Evolutionary conservation across 2,888 invertebrate genomes (phyloP), one percentile per base, ranked within the genome.

Genomic region (Torymus texanus): DNA sequence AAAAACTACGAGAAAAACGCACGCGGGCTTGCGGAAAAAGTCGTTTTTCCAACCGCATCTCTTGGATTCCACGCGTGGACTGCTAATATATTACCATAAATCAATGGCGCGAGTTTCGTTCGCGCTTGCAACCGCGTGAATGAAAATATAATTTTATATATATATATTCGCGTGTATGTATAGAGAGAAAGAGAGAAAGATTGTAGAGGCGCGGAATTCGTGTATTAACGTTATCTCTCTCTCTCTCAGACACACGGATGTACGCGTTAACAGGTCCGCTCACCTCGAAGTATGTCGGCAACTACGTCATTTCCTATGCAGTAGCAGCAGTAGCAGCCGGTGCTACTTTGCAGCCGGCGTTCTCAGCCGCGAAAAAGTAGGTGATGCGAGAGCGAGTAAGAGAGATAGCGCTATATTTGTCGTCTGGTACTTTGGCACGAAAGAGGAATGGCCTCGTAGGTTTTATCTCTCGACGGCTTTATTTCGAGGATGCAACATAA

Each of bases 221-320:
- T 8, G 53, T 12, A 61, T 41, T 55, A 55, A 41, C 8, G 41
- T 8, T 41, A 5, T 41, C 41, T 14, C 12, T 21, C 21, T 21
- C 1, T 21, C 51, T 53, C 55, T 53, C 55, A 2, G 13, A 16
- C 50, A 59, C 53, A 51, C 13, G 55, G 14, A 21, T 55, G 41
- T 24, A n/a, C 24, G 41, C 29, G 63, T 73, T 73, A 78, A 73
- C 78, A 73, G 61, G 66, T 78, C 68, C 77, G 66, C 58, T 70
- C 78, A 70, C 51, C 70, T 76, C 58, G 56, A 80, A 78, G 78
- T 78, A 71, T 81, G 81, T 75, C 81, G 65, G 21, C 67, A 14
- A 61, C 74, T 24, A 80, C 80, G 80, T 78, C 74, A 80, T 74
- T 80, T 77, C 80, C 80, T 80, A 77, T 80, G 77, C 80, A 76